These are phyloP conservation scores for Aptenodytes forsteri DNA, from an alignment of 2,113 vertebrate genomes.

Conservation along the genomic window DNA sequence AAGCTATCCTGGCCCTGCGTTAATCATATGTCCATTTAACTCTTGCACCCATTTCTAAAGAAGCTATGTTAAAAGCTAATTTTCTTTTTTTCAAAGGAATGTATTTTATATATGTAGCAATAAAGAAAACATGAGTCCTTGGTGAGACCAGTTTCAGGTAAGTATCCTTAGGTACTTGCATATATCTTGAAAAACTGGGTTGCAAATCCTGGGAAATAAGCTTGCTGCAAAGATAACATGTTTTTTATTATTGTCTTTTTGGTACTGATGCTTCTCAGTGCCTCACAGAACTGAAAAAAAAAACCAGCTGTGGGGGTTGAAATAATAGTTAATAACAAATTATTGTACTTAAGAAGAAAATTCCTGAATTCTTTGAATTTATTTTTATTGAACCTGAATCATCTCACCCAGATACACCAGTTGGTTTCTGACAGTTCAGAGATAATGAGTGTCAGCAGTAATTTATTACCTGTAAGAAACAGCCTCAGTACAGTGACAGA, in stretches of 20 bases:
- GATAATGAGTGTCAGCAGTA: not conserved
- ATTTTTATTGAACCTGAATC: not conserved
- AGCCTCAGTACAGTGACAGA: constrained; percentile 4
- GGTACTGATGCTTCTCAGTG: not conserved
- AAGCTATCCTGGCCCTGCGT: not conserved
- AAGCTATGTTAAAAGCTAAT: not conserved
- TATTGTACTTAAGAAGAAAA: not conserved
- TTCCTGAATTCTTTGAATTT: not conserved
- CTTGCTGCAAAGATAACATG: not conserved
- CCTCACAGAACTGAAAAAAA: not conserved
- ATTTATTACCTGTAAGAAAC: constrained; percentile 19
- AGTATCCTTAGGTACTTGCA: not conserved
- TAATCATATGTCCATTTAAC: not conserved
- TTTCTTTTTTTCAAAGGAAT: not conserved
- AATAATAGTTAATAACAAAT: not conserved
- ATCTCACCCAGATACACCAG: not conserved
- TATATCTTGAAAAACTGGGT: not conserved
- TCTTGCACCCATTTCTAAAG: not conserved
- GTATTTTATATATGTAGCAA: not conserved
- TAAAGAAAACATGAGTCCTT: not conserved
- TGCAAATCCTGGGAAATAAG: not conserved
- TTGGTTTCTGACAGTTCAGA: constrained; percentile 7
- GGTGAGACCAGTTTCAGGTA: not conserved
- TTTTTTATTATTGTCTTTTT: not conserved
- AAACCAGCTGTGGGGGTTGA: not conserved